Evolutionary conservation across 2,888 invertebrate species (phyloP).

Genomic region (Drosophila anceps): DNA sequence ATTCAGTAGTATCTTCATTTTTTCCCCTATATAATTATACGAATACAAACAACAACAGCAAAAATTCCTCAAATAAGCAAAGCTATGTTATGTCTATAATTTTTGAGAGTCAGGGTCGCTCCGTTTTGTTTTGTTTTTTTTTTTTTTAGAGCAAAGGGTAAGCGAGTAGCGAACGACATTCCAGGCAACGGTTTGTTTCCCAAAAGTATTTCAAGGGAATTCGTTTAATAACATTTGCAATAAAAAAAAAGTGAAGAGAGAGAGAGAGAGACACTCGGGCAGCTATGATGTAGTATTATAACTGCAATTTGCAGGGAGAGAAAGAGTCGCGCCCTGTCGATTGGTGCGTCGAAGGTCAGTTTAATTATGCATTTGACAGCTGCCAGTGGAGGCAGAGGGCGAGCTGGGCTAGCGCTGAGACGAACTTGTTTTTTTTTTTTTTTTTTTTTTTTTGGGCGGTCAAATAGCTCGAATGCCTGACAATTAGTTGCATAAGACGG

Average conservation of each 20-base stretch:
- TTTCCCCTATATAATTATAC: conserved; percentile 32
- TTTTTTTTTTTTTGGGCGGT: too few relatives aligned
- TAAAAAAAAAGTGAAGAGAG: conserved; percentile 49
- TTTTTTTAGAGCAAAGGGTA: conserved; percentile 15
- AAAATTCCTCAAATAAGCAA: conserved; percentile 55
- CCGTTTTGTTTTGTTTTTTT: conserved; percentile 2
- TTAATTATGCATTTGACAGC: conserved; percentile 79
- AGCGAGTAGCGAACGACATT: conserved; percentile 54
- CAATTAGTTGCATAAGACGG: conserved; percentile 79
- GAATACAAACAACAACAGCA: conserved; percentile 22
- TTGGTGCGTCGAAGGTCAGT: conserved; percentile 59
- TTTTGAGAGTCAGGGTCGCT: conserved; percentile 36
- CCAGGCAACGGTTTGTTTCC: conserved; percentile 60
- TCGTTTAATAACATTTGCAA: conserved; percentile 71
- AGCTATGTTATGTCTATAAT: conserved; percentile 71
- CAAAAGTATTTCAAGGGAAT: conserved; percentile 70
- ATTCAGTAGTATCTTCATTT: conserved; percentile 11
- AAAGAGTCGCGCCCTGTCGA: conserved; percentile 18
- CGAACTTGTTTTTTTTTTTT: conserved; percentile 30
- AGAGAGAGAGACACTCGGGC: too few relatives aligned
- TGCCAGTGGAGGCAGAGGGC: conserved; percentile 33
- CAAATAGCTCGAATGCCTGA: conserved; percentile 64
- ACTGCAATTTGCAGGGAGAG: conserved; percentile 56
- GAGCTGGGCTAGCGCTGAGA: too few relatives aligned
- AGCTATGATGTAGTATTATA: conserved; percentile 33